These are phyloP conservation scores for Irena cyanogastra DNA, from an alignment of 2,113 vertebrate species.

Conservation along the genomic window DNA sequence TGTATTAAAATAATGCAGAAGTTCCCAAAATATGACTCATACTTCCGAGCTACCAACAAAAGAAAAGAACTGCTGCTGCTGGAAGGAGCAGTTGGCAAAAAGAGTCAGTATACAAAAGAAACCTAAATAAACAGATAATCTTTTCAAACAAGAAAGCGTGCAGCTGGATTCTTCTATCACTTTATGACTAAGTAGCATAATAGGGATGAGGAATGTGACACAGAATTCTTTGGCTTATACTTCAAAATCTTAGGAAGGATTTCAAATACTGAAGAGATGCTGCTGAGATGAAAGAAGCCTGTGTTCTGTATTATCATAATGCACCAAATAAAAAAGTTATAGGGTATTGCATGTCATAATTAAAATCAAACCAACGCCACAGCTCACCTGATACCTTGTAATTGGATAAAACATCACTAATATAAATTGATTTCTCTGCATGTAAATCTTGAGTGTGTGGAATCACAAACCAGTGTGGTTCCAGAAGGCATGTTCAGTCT, in stretches of 20 bases:
- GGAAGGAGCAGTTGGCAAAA: not conserved
- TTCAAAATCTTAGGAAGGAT: not conserved
- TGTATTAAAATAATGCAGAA: not conserved
- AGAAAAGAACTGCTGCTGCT: not conserved
- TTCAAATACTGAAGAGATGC: not conserved
- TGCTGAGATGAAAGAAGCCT: not conserved
- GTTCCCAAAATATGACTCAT: not conserved
- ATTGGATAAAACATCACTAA: not conserved
- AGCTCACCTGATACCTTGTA: not conserved
- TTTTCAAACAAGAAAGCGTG: not conserved
- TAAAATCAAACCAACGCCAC: not conserved
- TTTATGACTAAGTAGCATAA: not conserved
- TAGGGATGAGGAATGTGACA: not conserved
- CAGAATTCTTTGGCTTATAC: not conserved
- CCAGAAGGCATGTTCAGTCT: not conserved
- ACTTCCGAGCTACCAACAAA: not conserved
- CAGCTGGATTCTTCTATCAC: not conserved
- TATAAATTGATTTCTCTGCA: not conserved
- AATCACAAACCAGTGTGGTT: not conserved
- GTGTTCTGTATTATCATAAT: not conserved
- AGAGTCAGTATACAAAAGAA: not conserved
- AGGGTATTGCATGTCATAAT: not conserved
- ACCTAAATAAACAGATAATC: not conserved
- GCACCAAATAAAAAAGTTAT: not conserved
- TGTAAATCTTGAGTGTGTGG: not conserved